phyloP scores from a whole-genome alignment of 1,140 invertebrate genomes.

The Radopholus similis region DNA sequence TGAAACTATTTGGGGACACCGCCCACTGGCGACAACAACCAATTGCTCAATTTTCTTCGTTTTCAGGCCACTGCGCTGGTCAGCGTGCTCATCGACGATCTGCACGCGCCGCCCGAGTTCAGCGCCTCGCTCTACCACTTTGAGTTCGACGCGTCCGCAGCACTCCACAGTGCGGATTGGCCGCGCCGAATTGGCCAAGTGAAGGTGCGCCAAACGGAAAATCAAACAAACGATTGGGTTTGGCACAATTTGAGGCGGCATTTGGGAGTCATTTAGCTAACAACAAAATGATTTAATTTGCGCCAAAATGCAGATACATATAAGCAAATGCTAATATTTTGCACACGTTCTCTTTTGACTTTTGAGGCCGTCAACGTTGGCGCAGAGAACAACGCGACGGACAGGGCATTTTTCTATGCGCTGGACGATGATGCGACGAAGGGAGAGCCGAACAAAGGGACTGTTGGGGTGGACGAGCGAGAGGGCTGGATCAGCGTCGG shows the following conservation, averaged over 20 bases:
- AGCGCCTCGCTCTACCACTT: slow-evolving; percentile 7
- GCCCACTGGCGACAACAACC: not conserved
- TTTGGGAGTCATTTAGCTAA: too few relatives aligned
- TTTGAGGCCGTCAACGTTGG: not conserved
- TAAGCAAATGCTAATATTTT: too few relatives aligned
- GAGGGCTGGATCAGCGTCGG: not conserved
- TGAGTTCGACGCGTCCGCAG: slow-evolving; percentile 38
- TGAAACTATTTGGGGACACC: not conserved
- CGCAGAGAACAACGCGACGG: not conserved
- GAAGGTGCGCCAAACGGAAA: not conserved
- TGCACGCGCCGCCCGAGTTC: slow-evolving; percentile 16
- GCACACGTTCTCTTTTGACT: too few relatives aligned
- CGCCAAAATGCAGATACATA: not conserved
- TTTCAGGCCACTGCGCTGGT: slow-evolving; percentile 47
- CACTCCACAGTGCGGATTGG: not conserved
- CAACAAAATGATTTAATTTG: too few relatives aligned
- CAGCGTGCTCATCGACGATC: slow-evolving; percentile 45
- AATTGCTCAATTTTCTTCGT: not conserved
- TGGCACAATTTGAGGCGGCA: too few relatives aligned
- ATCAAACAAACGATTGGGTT: too few relatives aligned
- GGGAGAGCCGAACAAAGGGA: not conserved
- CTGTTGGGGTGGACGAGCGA: not conserved
- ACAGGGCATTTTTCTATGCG: not conserved
- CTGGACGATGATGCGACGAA: not conserved
- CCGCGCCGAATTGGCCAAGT: not conserved